These are phyloP conservation scores for Rhodinocichla rosea DNA, from an alignment of 2,113 vertebrate species.

Conservation along the genomic window DNA sequence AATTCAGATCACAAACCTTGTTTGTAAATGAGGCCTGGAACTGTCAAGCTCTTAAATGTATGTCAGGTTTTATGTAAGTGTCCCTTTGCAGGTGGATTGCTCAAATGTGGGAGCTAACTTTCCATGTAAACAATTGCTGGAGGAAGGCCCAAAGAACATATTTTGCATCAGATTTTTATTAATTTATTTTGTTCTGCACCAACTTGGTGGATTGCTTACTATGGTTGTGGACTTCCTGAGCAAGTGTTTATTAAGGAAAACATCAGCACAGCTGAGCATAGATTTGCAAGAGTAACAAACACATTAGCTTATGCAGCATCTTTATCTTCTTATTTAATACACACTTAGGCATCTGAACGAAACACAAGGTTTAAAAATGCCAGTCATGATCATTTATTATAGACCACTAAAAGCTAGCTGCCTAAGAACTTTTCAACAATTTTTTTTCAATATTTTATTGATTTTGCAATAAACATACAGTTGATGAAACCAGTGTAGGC, in stretches of 20 bases:
- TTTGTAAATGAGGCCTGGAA: background rate
- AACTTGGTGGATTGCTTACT: background rate
- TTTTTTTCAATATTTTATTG: background rate
- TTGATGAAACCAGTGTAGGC: background rate
- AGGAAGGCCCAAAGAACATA: background rate
- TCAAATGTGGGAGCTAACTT: background rate
- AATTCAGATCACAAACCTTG: background rate
- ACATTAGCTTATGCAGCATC: background rate
- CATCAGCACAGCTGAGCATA: background rate
- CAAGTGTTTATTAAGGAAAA: background rate
- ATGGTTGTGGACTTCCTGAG: background rate
- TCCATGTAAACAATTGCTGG: background rate
- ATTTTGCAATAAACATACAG: conserved; percentile 14
- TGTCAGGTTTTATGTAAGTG: background rate
- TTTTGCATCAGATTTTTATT: background rate
- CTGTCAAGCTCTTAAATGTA: background rate
- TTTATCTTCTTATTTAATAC: background rate
- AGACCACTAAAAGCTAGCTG: background rate
- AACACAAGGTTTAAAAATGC: background rate
- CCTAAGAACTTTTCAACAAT: background rate
- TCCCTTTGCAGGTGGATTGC: background rate
- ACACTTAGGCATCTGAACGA: background rate
- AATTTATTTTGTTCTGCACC: background rate
- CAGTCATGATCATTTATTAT: background rate
- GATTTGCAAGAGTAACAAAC: background rate